Evolutionary conservation across 2,797 vertebrate species (phyloP), one percentile per base, ranked within the genome.

Genomic region (Mormyrus proboscirostris): DNA sequence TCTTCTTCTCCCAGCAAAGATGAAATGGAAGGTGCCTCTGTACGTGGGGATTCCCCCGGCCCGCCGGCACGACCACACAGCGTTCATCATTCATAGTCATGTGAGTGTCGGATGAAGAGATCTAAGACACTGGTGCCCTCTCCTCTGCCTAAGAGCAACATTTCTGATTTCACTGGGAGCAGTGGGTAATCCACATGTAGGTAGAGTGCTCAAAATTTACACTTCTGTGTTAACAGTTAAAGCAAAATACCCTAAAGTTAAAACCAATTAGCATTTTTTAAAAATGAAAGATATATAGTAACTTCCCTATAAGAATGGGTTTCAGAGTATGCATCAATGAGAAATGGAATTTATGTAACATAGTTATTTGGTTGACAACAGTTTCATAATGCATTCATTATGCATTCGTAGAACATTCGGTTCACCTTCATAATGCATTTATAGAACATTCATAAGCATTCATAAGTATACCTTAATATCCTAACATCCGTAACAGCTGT

Each of bases 11-110:
- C 69, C 88, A 97, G 95, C 93, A 83, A 96, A 96, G 89, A 95
- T 94, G 91, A 97, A 97, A 93, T 96, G 95, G 95, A 97, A 97
- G 90, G 93, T 96, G 33, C 95, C 95, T 14, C 93, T 97, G 89
- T 96, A 97, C 19, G 90, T 95, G 1, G 95, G 95, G 69, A 95
- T 97, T 79, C 95, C 96, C 82, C 95, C 95, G 0, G 88, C 90
- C 44, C 94, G 92, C 89, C 95, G 95, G 2, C 93, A 95, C 0
- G 93, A 91, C 87, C 96, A 96, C 92, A 90, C 93, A 0, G 89
- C 95, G 29, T 96, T 97, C 92, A 93, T 97, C 91, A 93, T 96
- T 62, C 96, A 96, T 83, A 96, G 95, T 86, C 95, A 96, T 19
- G 95, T 96, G 89, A 93, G 94, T 92, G 87, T 90, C 57, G 16